Percentiles rank a stretch among this genome's conserved stretches.
Evolutionary conservation across 2,888 invertebrate genomes (phyloP).

Genomic region (Platycheirus rosarum): DNA sequence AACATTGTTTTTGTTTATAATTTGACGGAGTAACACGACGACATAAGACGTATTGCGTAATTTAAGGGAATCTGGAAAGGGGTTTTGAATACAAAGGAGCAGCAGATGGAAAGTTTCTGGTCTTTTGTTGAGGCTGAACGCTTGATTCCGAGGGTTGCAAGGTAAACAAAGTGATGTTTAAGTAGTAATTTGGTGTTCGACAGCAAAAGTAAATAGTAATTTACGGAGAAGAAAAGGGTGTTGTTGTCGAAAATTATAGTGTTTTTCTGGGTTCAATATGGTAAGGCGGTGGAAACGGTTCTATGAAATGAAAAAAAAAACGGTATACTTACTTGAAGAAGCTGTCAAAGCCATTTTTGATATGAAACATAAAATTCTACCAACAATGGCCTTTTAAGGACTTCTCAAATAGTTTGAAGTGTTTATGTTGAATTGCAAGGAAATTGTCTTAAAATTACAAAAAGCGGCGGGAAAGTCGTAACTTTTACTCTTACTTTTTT

Average conservation of each 20-base stretch:
- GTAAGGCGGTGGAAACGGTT: too few relatives aligned
- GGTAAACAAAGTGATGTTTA: conserved; percentile 15
- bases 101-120: conserved; percentile 56
- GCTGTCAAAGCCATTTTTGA: too few relatives aligned
- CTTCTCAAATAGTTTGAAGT: too few relatives aligned
- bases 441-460: too few relatives aligned
- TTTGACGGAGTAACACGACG: conserved; percentile 14
- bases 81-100: background rate
- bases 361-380: too few relatives aligned
- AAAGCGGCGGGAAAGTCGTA: too few relatives aligned
- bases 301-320: too few relatives aligned
- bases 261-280: conserved; percentile 15
- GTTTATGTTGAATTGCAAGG: too few relatives aligned
- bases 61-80: background rate
- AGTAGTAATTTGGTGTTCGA: conserved; percentile 27
- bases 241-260: conserved; percentile 16
- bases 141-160: conserved; percentile 21
- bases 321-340: too few relatives aligned
- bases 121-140: too few relatives aligned
- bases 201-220: background rate
- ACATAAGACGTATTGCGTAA: conserved; percentile 52
- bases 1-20: conserved; percentile 37
- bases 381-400: too few relatives aligned
- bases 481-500: too few relatives aligned
- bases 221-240: conserved; percentile 9